phyloP scores from a whole-genome alignment of 2,113 vertebrate genomes.

The Podarcis muralis region DNA sequence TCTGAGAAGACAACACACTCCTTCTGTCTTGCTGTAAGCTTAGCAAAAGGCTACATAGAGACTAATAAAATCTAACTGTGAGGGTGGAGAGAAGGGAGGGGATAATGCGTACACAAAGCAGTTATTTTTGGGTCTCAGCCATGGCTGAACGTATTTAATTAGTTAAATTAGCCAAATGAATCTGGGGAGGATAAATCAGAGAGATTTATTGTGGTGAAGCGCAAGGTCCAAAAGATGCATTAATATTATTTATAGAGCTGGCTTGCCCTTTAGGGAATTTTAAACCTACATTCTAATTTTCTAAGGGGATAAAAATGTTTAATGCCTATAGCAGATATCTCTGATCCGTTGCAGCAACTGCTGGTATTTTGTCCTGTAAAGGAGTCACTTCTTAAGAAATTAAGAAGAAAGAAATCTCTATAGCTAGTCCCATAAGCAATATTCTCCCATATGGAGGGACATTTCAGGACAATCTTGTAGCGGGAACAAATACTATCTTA shows the following conservation, averaged over 20 bases:
- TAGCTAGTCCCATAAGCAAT: neutral
- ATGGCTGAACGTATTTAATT: slow-evolving; percentile 15
- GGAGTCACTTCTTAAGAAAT: neutral
- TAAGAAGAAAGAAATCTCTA: neutral
- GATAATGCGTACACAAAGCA: neutral
- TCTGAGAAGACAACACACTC: neutral
- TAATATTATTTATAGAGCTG: slow-evolving; percentile 29
- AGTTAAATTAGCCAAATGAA: slow-evolving; percentile 25
- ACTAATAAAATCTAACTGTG: neutral
- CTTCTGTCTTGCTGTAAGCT: neutral
- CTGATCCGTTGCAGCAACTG: neutral
- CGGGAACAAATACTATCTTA: too few relatives aligned
- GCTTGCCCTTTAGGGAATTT: neutral
- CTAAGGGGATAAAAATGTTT: neutral
- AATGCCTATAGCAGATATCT: neutral
- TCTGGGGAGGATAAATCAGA: slow-evolving; percentile 2
- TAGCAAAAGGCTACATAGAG: neutral
- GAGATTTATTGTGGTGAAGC: neutral
- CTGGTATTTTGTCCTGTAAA: neutral
- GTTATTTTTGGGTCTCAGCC: neutral
- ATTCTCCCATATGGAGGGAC: too few relatives aligned
- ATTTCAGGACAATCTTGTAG: too few relatives aligned
- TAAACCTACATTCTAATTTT: slow-evolving; percentile 16
- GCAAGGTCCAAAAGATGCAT: slow-evolving; percentile 22
- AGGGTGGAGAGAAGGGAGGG: neutral